These are phyloP conservation scores for Crotophaga sulcirostris DNA, from an alignment of 2,113 vertebrate species.

Conservation along the genomic window DNA sequence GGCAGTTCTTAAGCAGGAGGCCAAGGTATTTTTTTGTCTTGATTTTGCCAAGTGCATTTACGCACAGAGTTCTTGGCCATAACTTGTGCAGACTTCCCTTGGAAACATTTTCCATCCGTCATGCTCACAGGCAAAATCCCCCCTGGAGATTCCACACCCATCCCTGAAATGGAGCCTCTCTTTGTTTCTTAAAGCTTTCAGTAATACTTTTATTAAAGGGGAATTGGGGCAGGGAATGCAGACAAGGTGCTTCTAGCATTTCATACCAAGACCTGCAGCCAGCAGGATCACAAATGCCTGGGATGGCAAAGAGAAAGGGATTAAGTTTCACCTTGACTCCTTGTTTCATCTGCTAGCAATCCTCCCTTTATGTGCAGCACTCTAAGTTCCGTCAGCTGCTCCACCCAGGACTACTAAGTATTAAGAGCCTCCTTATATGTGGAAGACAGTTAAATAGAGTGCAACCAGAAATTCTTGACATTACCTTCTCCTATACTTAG, in stretches of 20 bases:
- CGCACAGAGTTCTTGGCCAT: slow-evolving; percentile 10
- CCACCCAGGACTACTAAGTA: not conserved
- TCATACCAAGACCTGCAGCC: not conserved
- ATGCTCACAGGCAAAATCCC: not conserved
- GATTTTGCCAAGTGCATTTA: slow-evolving; percentile 23
- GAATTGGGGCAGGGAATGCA: not conserved
- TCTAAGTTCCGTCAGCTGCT: not conserved
- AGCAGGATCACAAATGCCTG: not conserved
- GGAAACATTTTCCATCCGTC: slow-evolving; percentile 45
- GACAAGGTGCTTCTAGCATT: not conserved
- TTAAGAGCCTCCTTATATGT: not conserved
- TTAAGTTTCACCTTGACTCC: slow-evolving; percentile 1
- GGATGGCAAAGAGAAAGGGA: not conserved
- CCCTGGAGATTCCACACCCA: not conserved
- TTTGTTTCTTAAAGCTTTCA: slow-evolving; percentile 16
- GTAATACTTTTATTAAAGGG: not conserved
- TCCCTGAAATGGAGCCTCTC: not conserved
- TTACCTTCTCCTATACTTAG: not conserved
- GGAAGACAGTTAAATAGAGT: not conserved
- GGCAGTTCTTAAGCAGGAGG: not conserved
- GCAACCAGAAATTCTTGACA: not conserved
- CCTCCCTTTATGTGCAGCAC: not conserved
- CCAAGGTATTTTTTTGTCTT: not conserved
- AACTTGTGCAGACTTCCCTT: slow-evolving; percentile 24
- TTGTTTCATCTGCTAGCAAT: not conserved